Base-by-base conservation (phyloP, 92 coral and sea anemone genomes). In the Scolanthus callimorphus region DNA sequence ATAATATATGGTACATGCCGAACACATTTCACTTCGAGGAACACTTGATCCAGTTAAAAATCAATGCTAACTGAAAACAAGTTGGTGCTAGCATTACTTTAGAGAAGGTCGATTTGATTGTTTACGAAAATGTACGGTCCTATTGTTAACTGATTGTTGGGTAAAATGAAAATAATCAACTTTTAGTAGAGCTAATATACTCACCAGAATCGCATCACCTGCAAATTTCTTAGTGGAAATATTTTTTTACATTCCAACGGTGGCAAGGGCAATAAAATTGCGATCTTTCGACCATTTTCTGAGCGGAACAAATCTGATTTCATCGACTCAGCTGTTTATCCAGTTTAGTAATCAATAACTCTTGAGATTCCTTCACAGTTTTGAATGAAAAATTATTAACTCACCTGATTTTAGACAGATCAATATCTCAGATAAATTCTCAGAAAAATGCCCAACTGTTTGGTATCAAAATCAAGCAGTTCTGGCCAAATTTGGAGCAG, bases 111-210 rank as follows among this genome's bases (percentile, higher is more conserved):
- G 23, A 46, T 46, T 46, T 45, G 29, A 44, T 56, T 68, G 75
- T 68, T 55, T 68, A 68, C 57, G 25, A 25, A 31, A 38, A 34
- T 30, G 37, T 55, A 60, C 75, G 46, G 55, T 39, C 65, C 64
- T 47, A 68, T 68, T 68, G 75, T 68, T 54, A 68, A 52, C 20
- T 53, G 75, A 68, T 68, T 39, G 45, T 25, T 56, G 20, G n/a
- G 51, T 56, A 57, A 68, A 68, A 41, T 61, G 64, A 68, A 68
- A 55, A 68, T 55, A 56, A 44, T 55, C 52, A 34, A 34, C 8
- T 34, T 15, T 6, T 15, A 34, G 41, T 15, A 34, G 15, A 6
- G 41, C 15, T 6, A 34, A 34, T 34, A 34, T 34, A 6, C 41
- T 6, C 6, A 6, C 6, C 41, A 34, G 15, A 34, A 34, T 34